A percentile compares a stretch with the other conserved stretches of the same genome.
Evolutionary conservation across 2,888 invertebrate species (phyloP).

Genomic region (Drosophila engyochracea): DNA sequence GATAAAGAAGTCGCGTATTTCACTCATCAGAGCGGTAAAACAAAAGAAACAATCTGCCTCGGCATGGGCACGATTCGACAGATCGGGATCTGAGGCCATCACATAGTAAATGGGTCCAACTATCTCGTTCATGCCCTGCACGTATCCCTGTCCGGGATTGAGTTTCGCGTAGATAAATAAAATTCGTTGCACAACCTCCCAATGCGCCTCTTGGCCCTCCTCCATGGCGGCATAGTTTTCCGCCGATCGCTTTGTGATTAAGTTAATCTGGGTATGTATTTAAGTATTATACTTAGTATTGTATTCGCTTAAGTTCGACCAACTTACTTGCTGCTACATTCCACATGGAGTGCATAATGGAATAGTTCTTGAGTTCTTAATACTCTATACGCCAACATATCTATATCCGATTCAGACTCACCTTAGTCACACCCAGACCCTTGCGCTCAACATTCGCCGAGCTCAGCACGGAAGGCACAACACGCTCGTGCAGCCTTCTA

Average conservation of each 20-base stretch:
- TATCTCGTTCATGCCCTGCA: constrained; percentile 99
- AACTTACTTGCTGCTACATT: constrained; percentile 77
- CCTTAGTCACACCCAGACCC: constrained; percentile 95
- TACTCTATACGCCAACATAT: constrained; percentile 1
- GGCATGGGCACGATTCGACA: constrained; percentile 93
- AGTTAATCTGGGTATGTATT: constrained; percentile 86
- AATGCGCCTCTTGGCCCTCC: constrained; percentile 97
- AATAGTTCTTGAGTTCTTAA: constrained; percentile 38
- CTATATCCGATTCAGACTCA: constrained; percentile 83
- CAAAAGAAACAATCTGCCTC: constrained; percentile 99
- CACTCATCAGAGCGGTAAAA: constrained; percentile 99
- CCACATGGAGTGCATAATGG: constrained; percentile 52
- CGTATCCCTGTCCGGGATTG: constrained; percentile 98
- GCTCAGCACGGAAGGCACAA: constrained; percentile 93
- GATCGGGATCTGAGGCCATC: constrained; percentile 95
- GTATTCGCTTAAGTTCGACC: not conserved
- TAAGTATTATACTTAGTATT: constrained; percentile 3
- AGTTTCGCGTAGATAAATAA: constrained; percentile 98
- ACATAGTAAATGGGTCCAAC: constrained; percentile 99
- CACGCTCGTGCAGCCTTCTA: constrained; percentile 93
- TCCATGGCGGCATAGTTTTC: constrained; percentile 94
- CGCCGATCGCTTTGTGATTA: constrained; percentile 91
- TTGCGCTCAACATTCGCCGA: constrained; percentile 95
- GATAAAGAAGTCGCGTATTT: constrained; percentile 98
- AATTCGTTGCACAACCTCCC: constrained; percentile 99